These are phyloP conservation scores for Urocolius indicus DNA, from an alignment of 2,113 vertebrate genomes.

Conservation along the genomic window DNA sequence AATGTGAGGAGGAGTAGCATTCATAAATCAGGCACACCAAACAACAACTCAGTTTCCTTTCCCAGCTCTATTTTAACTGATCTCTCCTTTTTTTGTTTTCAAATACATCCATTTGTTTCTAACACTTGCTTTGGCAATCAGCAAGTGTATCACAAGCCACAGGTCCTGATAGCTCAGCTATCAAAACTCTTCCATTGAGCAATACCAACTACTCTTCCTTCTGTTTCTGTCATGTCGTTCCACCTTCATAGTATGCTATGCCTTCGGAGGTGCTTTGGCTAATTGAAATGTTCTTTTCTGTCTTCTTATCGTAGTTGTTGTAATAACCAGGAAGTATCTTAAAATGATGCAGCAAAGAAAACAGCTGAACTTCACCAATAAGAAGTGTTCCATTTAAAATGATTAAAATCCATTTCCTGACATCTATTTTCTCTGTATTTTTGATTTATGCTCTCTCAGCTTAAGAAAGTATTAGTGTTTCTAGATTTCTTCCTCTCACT, in stretches of 20 bases:
- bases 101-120: neutral
- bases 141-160: fast-evolving
- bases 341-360: neutral
- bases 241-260: neutral
- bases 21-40: neutral
- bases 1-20: neutral
- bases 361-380: neutral
- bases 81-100: neutral
- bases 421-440: neutral
- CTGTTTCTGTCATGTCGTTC: neutral
- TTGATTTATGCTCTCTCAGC: neutral
- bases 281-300: neutral
- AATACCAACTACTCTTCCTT: neutral
- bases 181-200: neutral
- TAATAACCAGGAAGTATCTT: neutral
- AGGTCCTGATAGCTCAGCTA: neutral
- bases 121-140: neutral
- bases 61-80: neutral
- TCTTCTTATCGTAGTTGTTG: neutral
- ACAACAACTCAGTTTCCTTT: neutral
- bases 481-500: neutral
- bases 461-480: neutral
- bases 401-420: neutral
- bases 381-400: neutral
- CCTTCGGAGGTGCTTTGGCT: neutral